These are phyloP conservation scores for Sepioteuthis lessoniana DNA, from an alignment of 2,888 invertebrate species.

Conservation along the genomic window DNA sequence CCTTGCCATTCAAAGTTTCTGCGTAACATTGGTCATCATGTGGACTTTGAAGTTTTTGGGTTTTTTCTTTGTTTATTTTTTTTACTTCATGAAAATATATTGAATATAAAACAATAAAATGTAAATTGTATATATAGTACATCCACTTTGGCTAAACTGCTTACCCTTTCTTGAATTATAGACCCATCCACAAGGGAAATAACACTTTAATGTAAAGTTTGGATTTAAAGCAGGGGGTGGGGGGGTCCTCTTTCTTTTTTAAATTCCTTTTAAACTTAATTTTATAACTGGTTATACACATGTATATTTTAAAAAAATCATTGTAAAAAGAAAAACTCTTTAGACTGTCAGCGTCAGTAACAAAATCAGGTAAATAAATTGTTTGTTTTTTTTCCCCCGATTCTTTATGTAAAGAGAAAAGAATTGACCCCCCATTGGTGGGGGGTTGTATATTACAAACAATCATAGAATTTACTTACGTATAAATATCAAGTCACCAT, in stretches of 20 bases:
- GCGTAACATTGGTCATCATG: not conserved
- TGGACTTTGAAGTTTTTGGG: not conserved
- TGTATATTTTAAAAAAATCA: too few species aligned
- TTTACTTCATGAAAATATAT: not conserved
- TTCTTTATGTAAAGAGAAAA: not conserved
- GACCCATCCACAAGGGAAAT: not conserved
- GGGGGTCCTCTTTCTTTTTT: too few species aligned
- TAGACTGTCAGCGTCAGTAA: not conserved
- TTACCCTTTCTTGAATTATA: not conserved
- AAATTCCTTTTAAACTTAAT: too few species aligned
- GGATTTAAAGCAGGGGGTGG: too few species aligned
- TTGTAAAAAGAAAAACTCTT: not conserved
- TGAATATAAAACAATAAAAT: not conserved
- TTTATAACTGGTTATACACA: too few species aligned
- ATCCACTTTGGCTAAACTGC: not conserved
- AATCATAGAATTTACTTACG: not conserved
- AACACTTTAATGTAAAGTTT: not conserved
- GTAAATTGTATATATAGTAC: not conserved
- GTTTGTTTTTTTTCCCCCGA: not conserved
- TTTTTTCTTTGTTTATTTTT: not conserved
- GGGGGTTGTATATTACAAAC: not conserved
- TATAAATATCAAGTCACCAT: not conserved
- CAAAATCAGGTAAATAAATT: not conserved
- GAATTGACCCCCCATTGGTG: not conserved
- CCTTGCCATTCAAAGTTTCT: not conserved